These are phyloP conservation scores for Heterodera schachtii DNA, from an alignment of 1,140 invertebrate species.

Conservation along the genomic window DNA sequence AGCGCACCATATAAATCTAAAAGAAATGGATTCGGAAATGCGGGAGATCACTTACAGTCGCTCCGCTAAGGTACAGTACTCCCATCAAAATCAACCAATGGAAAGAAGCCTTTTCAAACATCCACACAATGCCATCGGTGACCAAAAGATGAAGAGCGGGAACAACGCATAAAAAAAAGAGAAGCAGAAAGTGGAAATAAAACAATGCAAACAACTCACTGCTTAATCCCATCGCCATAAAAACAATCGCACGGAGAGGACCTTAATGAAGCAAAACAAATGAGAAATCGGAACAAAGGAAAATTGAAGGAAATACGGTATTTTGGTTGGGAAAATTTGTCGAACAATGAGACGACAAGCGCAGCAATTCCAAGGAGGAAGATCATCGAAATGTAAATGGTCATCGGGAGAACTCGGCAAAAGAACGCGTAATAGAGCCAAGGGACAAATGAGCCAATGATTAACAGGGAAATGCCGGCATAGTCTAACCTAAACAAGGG, in stretches of 20 bases:
- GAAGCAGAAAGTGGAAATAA: background rate
- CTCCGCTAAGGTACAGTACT: constrained; percentile 88
- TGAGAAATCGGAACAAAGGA: too few species aligned
- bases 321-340: constrained; percentile 89
- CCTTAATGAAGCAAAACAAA: constrained; percentile 64
- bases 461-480: constrained; percentile 94
- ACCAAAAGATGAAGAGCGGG: constrained; percentile 70
- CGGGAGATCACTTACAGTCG: constrained; percentile 78
- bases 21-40: background rate
- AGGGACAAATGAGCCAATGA: constrained; percentile 98
- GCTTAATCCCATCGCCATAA: constrained; percentile 63
- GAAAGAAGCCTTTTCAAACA: constrained; percentile 77
- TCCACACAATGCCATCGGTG: constrained; percentile 69
- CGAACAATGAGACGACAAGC: constrained; percentile 95
- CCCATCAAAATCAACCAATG: constrained; percentile 96
- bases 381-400: constrained; percentile 72
- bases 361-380: constrained; percentile 86
- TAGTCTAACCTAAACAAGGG: constrained; percentile 78
- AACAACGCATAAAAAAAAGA: constrained; percentile 62
- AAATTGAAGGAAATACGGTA: constrained; percentile 68
- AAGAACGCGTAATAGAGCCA: constrained; percentile 99
- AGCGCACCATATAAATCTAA: constrained; percentile 72
- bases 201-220: constrained; percentile 36
- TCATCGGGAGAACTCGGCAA: constrained; percentile 68
- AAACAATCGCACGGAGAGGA: constrained; percentile 77